phyloP scores from a whole-genome alignment of 1,140 invertebrate genomes.

The Macrosteles quadrilineatus region DNA sequence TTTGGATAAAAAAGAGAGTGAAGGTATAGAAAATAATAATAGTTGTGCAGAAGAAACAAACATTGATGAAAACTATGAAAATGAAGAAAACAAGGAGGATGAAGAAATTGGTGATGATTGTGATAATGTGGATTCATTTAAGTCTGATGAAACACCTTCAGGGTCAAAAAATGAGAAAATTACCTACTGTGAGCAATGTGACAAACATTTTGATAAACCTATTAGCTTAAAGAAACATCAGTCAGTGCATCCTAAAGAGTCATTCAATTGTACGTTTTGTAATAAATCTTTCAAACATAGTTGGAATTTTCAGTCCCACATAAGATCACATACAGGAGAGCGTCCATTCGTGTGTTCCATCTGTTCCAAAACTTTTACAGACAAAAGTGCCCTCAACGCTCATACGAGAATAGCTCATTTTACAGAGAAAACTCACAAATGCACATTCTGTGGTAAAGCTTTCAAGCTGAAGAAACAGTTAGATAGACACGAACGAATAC shows the following conservation, averaged over 20 bases:
- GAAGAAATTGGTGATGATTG: background rate
- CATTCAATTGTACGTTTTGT: slow-evolving; percentile 10
- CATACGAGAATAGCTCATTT: slow-evolving; percentile 40
- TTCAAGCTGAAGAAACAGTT: slow-evolving; percentile 27
- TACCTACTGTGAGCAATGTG: slow-evolving; percentile 21
- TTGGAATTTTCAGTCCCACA: slow-evolving; percentile 36
- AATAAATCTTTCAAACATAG: slow-evolving; percentile 23
- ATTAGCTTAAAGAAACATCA: slow-evolving; percentile 23
- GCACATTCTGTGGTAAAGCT: slow-evolving; percentile 19
- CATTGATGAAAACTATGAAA: background rate
- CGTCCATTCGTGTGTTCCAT: slow-evolving; percentile 40
- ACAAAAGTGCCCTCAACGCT: slow-evolving; percentile 43
- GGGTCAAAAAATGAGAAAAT: slow-evolving; percentile 2
- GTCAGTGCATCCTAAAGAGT: background rate
- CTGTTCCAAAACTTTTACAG: slow-evolving; percentile 44
- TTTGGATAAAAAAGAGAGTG: background rate
- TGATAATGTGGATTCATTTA: background rate
- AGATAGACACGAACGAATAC: slow-evolving; percentile 21
- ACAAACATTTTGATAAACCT: slow-evolving; percentile 30
- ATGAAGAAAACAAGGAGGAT: background rate
- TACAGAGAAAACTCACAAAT: slow-evolving; percentile 24
- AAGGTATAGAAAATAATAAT: background rate
- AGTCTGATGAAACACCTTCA: background rate
- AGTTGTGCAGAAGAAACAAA: background rate
- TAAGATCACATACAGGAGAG: slow-evolving; percentile 42